These are phyloP conservation scores for Gymnocheta viridis DNA, from an alignment of 2,888 invertebrate genomes.

Conservation along the genomic window DNA sequence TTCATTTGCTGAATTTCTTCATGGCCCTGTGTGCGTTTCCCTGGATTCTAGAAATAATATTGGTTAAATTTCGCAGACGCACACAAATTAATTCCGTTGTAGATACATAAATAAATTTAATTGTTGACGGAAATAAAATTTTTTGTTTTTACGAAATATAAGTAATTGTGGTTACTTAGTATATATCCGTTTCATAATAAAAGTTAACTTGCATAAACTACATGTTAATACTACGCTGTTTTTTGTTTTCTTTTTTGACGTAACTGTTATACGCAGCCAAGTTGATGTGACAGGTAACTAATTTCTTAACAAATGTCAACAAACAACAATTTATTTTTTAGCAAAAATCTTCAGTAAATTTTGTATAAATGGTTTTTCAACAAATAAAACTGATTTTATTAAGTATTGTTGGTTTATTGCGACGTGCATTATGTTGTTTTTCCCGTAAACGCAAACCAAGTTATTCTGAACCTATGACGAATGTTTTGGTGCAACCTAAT, in stretches of 20 bases:
- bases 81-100: conserved; percentile 30
- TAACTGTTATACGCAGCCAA: conserved; percentile 44
- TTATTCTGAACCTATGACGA: conserved; percentile 83
- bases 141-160: not conserved
- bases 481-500: conserved; percentile 82
- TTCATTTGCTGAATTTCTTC: conserved; percentile 86
- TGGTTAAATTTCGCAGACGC: conserved; percentile 75
- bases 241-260: not conserved
- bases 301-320: conserved; percentile 49
- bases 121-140: not conserved
- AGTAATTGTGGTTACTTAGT: conserved; percentile 4
- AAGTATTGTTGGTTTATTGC: conserved; percentile 83
- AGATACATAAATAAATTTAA: not conserved
- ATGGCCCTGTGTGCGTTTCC: conserved; percentile 86
- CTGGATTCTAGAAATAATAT: conserved; percentile 85
- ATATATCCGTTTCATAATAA: not conserved
- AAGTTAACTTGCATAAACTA: not conserved
- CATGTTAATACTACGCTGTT: conserved; percentile 30
- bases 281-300: conserved; percentile 8
- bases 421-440: conserved; percentile 85
- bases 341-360: not conserved
- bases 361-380: conserved; percentile 78
- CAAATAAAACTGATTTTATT: conserved; percentile 84
- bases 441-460: conserved; percentile 83
- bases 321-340: conserved; percentile 54